Percentiles rank a stretch among this genome's conserved stretches.
Evolutionary conservation across 2,888 invertebrate species (phyloP).

Genomic region (Choreutis nemorana): DNA sequence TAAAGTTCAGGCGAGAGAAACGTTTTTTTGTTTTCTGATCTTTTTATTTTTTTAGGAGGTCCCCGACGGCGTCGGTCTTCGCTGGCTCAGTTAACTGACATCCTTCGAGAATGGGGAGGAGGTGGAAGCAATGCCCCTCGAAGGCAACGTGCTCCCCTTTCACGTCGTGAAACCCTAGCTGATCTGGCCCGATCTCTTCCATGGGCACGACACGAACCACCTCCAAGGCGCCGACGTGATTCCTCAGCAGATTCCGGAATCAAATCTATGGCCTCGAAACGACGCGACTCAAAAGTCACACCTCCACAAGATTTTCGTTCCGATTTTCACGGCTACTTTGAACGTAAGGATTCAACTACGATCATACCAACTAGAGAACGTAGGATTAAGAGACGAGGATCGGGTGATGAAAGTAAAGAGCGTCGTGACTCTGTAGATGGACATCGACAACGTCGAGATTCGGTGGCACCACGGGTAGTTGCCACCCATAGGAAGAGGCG

Average conservation of each 20-base stretch:
- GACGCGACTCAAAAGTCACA: constrained; percentile 75
- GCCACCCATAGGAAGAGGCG: constrained; percentile 68
- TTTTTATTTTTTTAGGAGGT: constrained; percentile 41
- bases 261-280: constrained; percentile 75
- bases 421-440: constrained; percentile 75
- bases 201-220: constrained; percentile 74
- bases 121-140: constrained; percentile 61
- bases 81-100: constrained; percentile 87
- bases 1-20: too few relatives aligned
- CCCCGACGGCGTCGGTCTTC: constrained; percentile 83
- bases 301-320: constrained; percentile 72
- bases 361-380: constrained; percentile 49
- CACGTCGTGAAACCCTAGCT: constrained; percentile 85
- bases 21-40: constrained; percentile 1
- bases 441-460: constrained; percentile 74
- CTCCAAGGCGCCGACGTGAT: constrained; percentile 79
- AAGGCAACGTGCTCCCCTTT: constrained; percentile 72
- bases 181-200: constrained; percentile 86
- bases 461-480: constrained; percentile 69
- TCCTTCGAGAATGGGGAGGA: constrained; percentile 86
- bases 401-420: constrained; percentile 65
- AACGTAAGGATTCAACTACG: constrained; percentile 72
- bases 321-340: constrained; percentile 78
- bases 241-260: constrained; percentile 89
- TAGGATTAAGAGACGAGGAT: constrained; percentile 66